Evolutionary conservation across 1,140 invertebrate genomes (phyloP).

Genomic region (Oedothorax gibbosus): DNA sequence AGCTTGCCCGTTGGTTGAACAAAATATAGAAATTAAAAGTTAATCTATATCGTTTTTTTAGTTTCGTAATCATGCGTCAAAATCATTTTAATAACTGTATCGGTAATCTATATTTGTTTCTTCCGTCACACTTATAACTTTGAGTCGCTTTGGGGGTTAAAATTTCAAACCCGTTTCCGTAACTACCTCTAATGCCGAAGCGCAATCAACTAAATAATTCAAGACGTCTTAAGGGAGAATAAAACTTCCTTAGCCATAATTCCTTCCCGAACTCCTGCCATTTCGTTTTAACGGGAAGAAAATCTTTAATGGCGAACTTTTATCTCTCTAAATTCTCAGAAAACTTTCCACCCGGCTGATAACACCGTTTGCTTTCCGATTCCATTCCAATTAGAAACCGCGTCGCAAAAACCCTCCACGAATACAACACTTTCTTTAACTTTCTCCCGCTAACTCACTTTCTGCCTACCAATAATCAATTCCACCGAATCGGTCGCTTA

Average conservation of each 20-base stretch:
- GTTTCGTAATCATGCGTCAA: too few relatives aligned
- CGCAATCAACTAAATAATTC: constrained; percentile 21
- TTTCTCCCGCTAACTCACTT: constrained; percentile 7
- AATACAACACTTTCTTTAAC: background rate
- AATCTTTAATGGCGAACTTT: constrained; percentile 14
- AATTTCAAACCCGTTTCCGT: too few relatives aligned
- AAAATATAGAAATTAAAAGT: too few relatives aligned
- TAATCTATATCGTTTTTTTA: too few relatives aligned
- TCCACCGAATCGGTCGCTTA: constrained; percentile 13
- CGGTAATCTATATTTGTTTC: too few relatives aligned
- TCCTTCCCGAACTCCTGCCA: background rate
- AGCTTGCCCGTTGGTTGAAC: too few relatives aligned
- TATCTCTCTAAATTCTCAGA: constrained; percentile 10
- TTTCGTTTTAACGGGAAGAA: background rate
- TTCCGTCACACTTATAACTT: too few relatives aligned
- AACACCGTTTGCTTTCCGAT: constrained; percentile 36
- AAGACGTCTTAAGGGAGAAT: background rate
- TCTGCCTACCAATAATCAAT: constrained; percentile 18
- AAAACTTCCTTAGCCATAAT: constrained; percentile 12
- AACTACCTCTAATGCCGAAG: background rate
- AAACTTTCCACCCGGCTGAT: constrained; percentile 11
- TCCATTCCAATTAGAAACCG: constrained; percentile 40
- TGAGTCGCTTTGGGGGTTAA: too few relatives aligned
- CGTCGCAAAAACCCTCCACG: background rate
- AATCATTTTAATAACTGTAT: too few relatives aligned